These are phyloP conservation scores for Lasioglossum morio DNA, from an alignment of 2,888 invertebrate species.

Conservation along the genomic window DNA sequence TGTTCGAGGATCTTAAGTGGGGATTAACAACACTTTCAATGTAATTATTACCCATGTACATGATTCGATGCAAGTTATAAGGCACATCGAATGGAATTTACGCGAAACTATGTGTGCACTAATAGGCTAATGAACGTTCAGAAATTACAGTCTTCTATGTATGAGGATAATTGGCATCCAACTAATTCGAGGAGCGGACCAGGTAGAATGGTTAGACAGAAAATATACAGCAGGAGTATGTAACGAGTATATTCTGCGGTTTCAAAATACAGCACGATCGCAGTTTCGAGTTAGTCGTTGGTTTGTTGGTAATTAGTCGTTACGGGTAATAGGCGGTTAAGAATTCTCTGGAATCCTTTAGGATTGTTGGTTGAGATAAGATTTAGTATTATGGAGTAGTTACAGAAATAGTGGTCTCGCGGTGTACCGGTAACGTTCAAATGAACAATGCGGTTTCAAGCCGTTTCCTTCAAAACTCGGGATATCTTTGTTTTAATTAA, in stretches of 20 bases:
- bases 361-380: conserved; percentile 8
- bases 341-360: conserved; percentile 17
- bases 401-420: background rate
- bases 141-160: background rate
- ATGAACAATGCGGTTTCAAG: background rate
- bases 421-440: background rate
- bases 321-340: conserved; percentile 17
- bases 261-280: background rate
- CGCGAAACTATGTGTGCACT: background rate
- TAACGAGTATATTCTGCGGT: conserved; percentile 15
- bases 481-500: background rate
- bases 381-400: background rate
- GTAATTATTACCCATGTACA: background rate
- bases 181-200: conserved; percentile 1
- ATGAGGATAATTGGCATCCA: background rate
- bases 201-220: background rate
- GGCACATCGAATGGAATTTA: background rate
- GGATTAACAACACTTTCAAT: background rate
- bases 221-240: background rate
- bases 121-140: background rate
- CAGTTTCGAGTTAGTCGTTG: conserved; percentile 8
- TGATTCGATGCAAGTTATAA: background rate
- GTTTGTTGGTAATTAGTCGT: conserved; percentile 21
- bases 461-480: background rate
- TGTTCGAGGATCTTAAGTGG: too few species aligned